A percentile compares a stretch with the other conserved stretches of the same genome.
These are phyloP conservation scores for Melanotus villosus DNA, from an alignment of 2,888 invertebrate genomes.

Conservation along the genomic window DNA sequence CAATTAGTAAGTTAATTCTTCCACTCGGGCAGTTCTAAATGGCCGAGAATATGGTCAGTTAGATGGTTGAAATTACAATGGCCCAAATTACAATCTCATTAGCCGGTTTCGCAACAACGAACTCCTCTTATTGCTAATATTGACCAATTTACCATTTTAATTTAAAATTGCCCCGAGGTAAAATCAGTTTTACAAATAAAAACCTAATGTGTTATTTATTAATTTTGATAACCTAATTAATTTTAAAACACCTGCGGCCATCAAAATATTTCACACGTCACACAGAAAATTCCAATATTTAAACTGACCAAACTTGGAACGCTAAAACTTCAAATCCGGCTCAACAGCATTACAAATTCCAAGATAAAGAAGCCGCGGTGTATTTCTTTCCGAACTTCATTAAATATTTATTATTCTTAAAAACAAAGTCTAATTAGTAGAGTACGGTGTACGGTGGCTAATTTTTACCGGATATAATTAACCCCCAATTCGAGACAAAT, in stretches of 20 bases:
- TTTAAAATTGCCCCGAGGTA: background rate
- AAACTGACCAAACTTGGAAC: too few relatives aligned
- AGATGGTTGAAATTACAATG: background rate
- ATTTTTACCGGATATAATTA: slow-evolving; percentile 12
- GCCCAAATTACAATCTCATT: slow-evolving; percentile 12
- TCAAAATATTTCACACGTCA: too few relatives aligned
- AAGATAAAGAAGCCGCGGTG: too few relatives aligned
- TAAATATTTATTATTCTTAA: background rate
- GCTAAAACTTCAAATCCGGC: background rate
- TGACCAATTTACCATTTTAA: too few relatives aligned
- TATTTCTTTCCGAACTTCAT: background rate
- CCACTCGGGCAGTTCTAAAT: background rate
- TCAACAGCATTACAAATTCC: too few relatives aligned
- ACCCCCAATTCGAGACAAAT: too few relatives aligned
- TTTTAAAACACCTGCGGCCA: too few relatives aligned
- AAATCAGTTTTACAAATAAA: background rate
- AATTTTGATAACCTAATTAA: too few relatives aligned
- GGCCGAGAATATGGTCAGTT: slow-evolving; percentile 9
- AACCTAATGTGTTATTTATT: too few relatives aligned
- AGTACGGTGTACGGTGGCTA: background rate
- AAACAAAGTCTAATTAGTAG: background rate
- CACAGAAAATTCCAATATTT: too few relatives aligned
- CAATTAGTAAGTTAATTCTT: slow-evolving; percentile 1
- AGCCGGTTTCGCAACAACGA: slow-evolving; percentile 2
- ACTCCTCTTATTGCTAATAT: background rate